Conservation (phyloP, 2,113 vertebrate genomes). For the Piaya cayana region DNA sequence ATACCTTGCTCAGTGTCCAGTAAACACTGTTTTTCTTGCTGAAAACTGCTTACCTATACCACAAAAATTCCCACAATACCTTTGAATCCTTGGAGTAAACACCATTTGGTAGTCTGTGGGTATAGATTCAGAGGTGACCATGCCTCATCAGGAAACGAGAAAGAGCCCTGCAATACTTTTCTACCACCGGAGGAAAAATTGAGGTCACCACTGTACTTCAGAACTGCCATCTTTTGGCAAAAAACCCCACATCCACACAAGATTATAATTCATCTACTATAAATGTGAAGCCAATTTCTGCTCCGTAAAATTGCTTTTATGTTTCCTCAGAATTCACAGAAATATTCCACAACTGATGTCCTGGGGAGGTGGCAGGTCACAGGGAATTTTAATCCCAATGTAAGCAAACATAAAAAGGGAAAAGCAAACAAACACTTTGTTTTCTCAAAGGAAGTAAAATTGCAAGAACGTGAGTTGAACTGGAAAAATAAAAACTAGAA, state of each 20-base stretch:
- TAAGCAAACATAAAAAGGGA: not conserved
- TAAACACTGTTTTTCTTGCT: not conserved
- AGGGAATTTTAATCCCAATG: constrained; percentile 20
- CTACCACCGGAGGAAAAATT: not conserved
- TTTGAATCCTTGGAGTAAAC: not conserved
- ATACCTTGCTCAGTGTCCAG: not conserved
- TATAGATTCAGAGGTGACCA: not conserved
- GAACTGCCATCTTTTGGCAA: not conserved
- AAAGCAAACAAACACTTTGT: not conserved
- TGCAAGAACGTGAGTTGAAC: not conserved
- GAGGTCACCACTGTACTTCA: not conserved
- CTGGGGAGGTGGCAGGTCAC: not conserved
- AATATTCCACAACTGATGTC: not conserved
- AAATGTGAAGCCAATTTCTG: constrained; percentile 36
- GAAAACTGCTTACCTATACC: not conserved
- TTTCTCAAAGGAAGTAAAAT: not conserved
- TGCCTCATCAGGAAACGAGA: not conserved
- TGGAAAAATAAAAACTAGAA: not conserved
- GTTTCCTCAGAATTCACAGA: not conserved
- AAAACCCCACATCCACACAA: not conserved
- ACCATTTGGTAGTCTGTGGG: not conserved
- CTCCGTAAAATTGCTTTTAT: constrained; percentile 5
- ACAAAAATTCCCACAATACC: not conserved
- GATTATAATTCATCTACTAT: constrained; percentile 20
- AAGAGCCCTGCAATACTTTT: constrained; percentile 1